Evolutionary conservation across 1,140 invertebrate genomes (phyloP), one percentile per base, ranked within the genome.

Genomic region (Zaprionus tsacasi): DNA sequence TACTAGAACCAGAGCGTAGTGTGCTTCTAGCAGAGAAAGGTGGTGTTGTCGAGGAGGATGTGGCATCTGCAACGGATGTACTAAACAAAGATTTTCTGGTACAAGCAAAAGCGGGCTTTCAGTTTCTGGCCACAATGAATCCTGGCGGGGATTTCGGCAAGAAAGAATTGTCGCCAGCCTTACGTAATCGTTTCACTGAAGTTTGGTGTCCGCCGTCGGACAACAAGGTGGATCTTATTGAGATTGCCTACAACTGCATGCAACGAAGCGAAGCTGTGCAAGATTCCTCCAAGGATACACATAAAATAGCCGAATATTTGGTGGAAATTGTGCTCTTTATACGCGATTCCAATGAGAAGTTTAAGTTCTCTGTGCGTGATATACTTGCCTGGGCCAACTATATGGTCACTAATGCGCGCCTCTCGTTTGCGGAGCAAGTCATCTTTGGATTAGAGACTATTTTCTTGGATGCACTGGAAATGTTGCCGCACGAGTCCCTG

Each of bases 81-180:
- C 69, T 91, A 2, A 86, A 93, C 75, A 93, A 94, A 1, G 94
- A 95, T 81, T 94, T 94, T 72, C 92, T 96, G 2, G 95, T 98
- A 38, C 93, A 94, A 35, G 99, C 99, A 0, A 86, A 95, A 70
- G 82, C 95, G 12, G 94, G 95, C 11, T 99, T 99, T 92, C 95
- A 97, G 73, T 97, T 99, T 82, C 95, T 99, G 64, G 98, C 98
- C 7, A 99, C 99, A 0, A 99, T 99, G 99, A 99, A 99, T 94
- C 99, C 99, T 21, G 98, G 98, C 15, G 99, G 99, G 10, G 99
- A 99, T 94, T 99, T 98, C 93, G 99, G 99, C 0, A 99, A 99
- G 92, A 99, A 99, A 93, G 99, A 99, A 94, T 93, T 99, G 10
- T 99, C 99, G 0, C 99, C 99, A 10, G 99, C 99, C 0, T 93